Conservation (phyloP, 2,888 invertebrate genomes). For the Synanthedon myopaeformis region DNA sequence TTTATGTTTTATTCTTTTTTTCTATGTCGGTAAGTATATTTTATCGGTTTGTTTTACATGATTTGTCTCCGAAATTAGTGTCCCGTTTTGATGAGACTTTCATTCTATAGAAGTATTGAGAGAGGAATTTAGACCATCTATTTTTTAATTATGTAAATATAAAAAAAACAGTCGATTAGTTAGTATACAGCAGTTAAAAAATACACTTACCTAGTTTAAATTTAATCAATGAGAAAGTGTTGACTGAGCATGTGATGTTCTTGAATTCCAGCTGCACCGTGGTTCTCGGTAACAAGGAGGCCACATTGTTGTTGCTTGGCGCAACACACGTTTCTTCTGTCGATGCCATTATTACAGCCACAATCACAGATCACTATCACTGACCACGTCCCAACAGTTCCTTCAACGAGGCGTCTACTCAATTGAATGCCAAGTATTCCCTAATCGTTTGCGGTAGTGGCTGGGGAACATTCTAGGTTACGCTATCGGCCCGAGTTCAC, state of each 20-base stretch:
- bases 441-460: background rate
- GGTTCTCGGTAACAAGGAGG: constrained; percentile 62
- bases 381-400: background rate
- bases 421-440: background rate
- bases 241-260: constrained; percentile 74
- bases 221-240: constrained; percentile 66
- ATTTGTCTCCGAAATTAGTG: too few species aligned
- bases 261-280: constrained; percentile 77
- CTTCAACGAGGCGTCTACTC: background rate
- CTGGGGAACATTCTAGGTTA: constrained; percentile 10
- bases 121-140: too few species aligned
- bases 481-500: constrained; percentile 8
- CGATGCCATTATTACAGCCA: constrained; percentile 14
- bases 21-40: too few species aligned
- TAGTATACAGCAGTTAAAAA: background rate
- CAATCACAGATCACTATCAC: background rate
- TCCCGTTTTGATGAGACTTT: too few species aligned
- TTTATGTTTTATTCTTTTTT: too few species aligned
- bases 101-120: too few species aligned
- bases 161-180: too few species aligned
- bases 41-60: too few species aligned
- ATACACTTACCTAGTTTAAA: constrained; percentile 71
- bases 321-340: constrained; percentile 29
- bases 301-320: constrained; percentile 49
- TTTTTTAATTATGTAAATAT: too few species aligned